Evolutionary conservation across 1,140 invertebrate genomes (phyloP).

Genomic region (Amyelois transitella): DNA sequence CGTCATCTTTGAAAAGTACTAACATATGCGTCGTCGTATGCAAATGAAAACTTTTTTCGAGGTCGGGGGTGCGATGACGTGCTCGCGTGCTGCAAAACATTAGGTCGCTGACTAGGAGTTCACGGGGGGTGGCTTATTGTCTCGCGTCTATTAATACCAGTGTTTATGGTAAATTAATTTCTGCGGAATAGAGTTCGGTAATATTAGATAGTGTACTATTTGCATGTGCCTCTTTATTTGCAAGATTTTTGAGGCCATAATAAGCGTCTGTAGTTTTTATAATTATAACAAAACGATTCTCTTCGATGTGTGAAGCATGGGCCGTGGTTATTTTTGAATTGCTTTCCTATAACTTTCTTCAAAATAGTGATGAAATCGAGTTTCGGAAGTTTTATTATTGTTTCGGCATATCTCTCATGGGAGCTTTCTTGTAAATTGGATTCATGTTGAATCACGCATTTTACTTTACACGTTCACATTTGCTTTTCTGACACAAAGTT

Average conservation of each 20-base stretch:
- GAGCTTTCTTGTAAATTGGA: conserved; percentile 67
- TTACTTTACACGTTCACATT: conserved; percentile 21
- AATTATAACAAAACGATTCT: not conserved
- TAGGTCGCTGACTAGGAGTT: conserved; percentile 45
- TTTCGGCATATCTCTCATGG: conserved; percentile 53
- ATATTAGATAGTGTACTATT: conserved; percentile 6
- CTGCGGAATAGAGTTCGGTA: conserved; percentile 14
- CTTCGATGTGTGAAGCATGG: not conserved
- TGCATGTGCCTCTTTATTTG: not conserved
- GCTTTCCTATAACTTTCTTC: not conserved
- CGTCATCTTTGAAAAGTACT: not conserved
- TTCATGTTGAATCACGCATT: conserved; percentile 57
- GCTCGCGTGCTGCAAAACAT: conserved; percentile 56
- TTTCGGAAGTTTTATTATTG: conserved; percentile 57
- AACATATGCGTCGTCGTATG: conserved; percentile 26
- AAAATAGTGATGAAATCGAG: conserved; percentile 20
- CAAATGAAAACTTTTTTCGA: conserved; percentile 29
- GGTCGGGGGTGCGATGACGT: conserved; percentile 37
- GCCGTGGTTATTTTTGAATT: conserved; percentile 5
- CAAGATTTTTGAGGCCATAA: not conserved
- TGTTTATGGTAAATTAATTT: conserved; percentile 61
- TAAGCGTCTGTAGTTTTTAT: too few species aligned
- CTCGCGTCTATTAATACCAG: conserved; percentile 63
- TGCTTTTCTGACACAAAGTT: conserved; percentile 8
- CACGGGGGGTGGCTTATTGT: conserved; percentile 55